Evolutionary conservation across 2,113 vertebrate species (phyloP).

Genomic region (Thamnophis sirtalis): DNA sequence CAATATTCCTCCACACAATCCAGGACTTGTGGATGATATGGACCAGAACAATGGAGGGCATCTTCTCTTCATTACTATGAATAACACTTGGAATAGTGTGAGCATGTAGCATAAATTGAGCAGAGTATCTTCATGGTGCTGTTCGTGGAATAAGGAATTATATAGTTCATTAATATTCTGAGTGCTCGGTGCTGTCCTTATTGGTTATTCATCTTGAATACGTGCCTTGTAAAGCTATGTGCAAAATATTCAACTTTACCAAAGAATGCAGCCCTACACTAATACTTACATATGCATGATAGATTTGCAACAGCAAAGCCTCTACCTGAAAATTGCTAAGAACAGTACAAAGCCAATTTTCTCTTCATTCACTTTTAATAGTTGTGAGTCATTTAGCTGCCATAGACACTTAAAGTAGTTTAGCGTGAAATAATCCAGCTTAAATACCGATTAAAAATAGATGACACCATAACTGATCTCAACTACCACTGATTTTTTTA

Average conservation of each 20-base stretch:
- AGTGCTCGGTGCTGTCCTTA: neutral
- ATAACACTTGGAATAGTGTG: neutral
- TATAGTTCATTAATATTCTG: neutral
- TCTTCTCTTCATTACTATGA: neutral
- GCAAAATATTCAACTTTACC: neutral
- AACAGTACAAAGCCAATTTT: neutral
- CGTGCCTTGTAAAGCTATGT: neutral
- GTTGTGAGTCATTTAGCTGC: neutral
- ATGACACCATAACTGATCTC: neutral
- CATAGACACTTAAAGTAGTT: neutral
- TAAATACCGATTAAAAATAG: neutral
- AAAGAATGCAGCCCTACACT: neutral
- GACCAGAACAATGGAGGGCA: neutral
- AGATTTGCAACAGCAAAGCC: neutral
- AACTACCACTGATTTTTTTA: neutral
- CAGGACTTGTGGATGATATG: neutral
- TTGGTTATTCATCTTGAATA: neutral
- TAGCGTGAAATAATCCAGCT: neutral
- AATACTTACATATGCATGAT: neutral
- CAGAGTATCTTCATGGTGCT: neutral
- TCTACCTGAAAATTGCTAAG: neutral
- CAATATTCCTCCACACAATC: neutral
- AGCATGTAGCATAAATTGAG: neutral
- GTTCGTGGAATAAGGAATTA: neutral
- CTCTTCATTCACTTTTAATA: slow-evolving; percentile 1